Evolutionary conservation across 2,113 vertebrate species (phyloP).

Genomic region (Callocephalon fimbriatum): DNA sequence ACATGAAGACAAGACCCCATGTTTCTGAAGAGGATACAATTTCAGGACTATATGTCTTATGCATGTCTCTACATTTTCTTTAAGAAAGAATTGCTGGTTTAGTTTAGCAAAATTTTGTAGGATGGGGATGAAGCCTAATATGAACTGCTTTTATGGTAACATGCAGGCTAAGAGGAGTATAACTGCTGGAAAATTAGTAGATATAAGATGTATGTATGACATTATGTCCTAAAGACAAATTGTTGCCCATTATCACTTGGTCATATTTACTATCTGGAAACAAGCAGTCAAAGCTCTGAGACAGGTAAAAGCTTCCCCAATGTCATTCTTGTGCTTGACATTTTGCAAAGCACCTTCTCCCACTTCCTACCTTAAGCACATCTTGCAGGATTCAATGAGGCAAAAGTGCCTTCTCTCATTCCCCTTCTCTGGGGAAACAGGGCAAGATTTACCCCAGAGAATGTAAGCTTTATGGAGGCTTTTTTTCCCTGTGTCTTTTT

Average conservation of each 20-base stretch:
- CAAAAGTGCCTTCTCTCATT: neutral
- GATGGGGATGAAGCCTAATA: neutral
- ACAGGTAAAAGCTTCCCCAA: neutral
- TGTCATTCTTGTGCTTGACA: neutral
- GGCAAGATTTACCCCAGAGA: neutral
- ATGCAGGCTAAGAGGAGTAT: neutral
- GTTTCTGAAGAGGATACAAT: neutral
- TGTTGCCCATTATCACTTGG: neutral
- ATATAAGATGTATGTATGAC: neutral
- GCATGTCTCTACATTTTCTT: neutral
- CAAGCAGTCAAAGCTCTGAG: neutral
- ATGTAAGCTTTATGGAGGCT: neutral
- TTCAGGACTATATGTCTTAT: neutral
- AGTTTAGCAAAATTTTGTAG: neutral
- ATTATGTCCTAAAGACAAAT: neutral
- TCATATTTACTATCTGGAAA: neutral
- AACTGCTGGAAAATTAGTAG: neutral
- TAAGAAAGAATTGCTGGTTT: neutral
- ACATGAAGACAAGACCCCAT: neutral
- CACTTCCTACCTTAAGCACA: neutral
- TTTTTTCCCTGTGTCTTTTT: neutral
- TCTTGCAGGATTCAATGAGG: neutral
- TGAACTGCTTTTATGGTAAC: neutral
- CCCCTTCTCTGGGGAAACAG: neutral
- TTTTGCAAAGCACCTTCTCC: neutral